phyloP scores from a whole-genome alignment of 2,113 vertebrate species.

The Lepisosteus osseus region DNA sequence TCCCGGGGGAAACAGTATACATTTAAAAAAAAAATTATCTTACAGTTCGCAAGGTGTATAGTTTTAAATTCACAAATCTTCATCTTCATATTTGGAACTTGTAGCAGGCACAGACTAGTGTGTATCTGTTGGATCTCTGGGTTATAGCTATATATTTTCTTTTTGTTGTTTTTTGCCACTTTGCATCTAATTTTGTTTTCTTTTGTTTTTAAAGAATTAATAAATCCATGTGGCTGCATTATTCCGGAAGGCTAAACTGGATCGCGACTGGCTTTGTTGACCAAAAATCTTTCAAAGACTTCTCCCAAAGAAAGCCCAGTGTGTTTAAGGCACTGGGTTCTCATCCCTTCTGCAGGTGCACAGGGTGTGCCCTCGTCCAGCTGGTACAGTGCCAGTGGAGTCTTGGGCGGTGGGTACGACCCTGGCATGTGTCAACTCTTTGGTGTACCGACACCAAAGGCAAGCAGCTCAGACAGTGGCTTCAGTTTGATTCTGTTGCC shows the following conservation, averaged over 20 bases:
- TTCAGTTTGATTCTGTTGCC: slow-evolving; percentile 40
- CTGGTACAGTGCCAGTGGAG: slow-evolving; percentile 31
- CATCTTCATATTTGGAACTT: neutral
- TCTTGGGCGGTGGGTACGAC: slow-evolving; percentile 11
- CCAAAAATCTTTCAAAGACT: slow-evolving; percentile 53
- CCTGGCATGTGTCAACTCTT: slow-evolving; percentile 24
- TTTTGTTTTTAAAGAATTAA: slow-evolving; percentile 41
- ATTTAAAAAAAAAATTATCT: no score
- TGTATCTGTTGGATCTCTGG: neutral
- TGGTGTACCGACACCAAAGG: slow-evolving; percentile 24
- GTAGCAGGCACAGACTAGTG: neutral
- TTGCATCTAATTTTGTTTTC: slow-evolving; percentile 27
- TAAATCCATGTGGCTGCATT: slow-evolving; percentile 45
- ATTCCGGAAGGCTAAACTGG: slow-evolving; percentile 51
- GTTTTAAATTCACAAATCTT: no score
- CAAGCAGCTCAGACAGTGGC: slow-evolving; percentile 34
- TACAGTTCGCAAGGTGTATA: no score
- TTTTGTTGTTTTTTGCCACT: slow-evolving; percentile 26
- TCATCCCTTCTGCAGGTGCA: slow-evolving; percentile 22
- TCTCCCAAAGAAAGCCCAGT: slow-evolving; percentile 31
- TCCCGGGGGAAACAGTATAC: slow-evolving; percentile 1
- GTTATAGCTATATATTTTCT: slow-evolving; percentile 3
- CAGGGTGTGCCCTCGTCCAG: slow-evolving; percentile 16
- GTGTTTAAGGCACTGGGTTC: slow-evolving; percentile 27
- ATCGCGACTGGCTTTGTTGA: slow-evolving; percentile 44